These are phyloP conservation scores for Burhinus oedicnemus DNA, from an alignment of 2,113 vertebrate species.

Conservation along the genomic window DNA sequence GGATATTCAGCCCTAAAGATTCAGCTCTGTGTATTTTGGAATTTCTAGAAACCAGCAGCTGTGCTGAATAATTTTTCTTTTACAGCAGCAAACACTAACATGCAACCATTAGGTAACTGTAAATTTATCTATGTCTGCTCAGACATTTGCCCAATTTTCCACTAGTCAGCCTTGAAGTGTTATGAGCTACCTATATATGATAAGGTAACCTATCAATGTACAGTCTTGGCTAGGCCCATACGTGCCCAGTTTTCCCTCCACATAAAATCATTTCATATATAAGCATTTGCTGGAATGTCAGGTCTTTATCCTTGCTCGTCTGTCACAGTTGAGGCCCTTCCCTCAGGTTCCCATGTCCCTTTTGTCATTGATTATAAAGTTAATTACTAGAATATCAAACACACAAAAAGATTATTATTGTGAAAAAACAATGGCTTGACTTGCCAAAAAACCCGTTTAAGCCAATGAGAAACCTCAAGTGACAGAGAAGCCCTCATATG, in stretches of 20 bases:
- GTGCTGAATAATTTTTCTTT: background rate
- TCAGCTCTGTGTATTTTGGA: background rate
- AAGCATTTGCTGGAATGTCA: background rate
- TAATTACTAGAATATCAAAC: background rate
- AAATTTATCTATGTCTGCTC: background rate
- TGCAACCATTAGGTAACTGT: background rate
- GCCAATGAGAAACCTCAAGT: background rate
- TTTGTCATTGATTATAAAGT: background rate
- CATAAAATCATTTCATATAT: background rate
- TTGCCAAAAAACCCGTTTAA: background rate
- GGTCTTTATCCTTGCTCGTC: background rate
- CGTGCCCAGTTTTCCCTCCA: background rate
- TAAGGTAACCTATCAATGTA: background rate
- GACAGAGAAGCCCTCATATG: background rate
- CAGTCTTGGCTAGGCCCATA: background rate
- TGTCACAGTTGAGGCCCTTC: background rate
- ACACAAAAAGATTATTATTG: background rate
- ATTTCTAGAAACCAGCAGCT: background rate
- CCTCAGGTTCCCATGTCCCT: accelerated
- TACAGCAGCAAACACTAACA: background rate
- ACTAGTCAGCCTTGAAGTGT: background rate
- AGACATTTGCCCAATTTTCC: background rate
- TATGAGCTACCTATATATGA: background rate
- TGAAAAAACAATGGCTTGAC: background rate
- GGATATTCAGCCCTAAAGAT: background rate